Conservation (phyloP, 2,888 invertebrate species). For the Drosophila atroscutellata region DNA sequence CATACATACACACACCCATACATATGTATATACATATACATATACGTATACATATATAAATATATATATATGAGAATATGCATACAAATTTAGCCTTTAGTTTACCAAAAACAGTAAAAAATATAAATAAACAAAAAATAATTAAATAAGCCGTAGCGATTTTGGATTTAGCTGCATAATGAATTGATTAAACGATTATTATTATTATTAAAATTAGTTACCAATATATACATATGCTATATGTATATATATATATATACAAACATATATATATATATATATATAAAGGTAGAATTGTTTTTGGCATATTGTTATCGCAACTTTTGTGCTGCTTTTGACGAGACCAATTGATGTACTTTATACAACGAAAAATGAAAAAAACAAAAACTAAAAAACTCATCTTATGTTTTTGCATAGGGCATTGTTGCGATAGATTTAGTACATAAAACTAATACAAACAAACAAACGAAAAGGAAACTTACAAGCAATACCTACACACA, state of each 20-base stretch:
- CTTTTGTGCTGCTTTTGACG: constrained; percentile 81
- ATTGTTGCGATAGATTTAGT: constrained; percentile 67
- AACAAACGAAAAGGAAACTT: constrained; percentile 15
- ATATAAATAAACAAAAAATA: constrained; percentile 6
- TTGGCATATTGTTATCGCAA: constrained; percentile 76
- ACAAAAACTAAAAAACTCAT: constrained; percentile 62
- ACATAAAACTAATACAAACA: constrained; percentile 18
- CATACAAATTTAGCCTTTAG: constrained; percentile 58
- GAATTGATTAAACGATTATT: constrained; percentile 71
- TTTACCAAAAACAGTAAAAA: constrained; percentile 31
- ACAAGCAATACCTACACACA: constrained; percentile 62
- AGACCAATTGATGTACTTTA: constrained; percentile 81
- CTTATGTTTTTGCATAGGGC: constrained; percentile 80
- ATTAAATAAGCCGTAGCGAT: constrained; percentile 66
- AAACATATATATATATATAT: constrained; percentile 32
- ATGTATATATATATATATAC: constrained; percentile 29
- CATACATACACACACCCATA: constrained; percentile 25
- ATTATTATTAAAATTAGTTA: constrained; percentile 51
- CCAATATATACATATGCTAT: constrained; percentile 56
- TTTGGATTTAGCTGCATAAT: constrained; percentile 76
- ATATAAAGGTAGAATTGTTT: constrained; percentile 71
- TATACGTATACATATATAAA: constrained; percentile 38
- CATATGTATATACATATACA: constrained; percentile 33
- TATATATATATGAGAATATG: constrained; percentile 24
- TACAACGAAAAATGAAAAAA: constrained; percentile 64